These are phyloP conservation scores for Mesorhabditis belari DNA, from an alignment of 2,888 invertebrate genomes.

Conservation along the genomic window DNA sequence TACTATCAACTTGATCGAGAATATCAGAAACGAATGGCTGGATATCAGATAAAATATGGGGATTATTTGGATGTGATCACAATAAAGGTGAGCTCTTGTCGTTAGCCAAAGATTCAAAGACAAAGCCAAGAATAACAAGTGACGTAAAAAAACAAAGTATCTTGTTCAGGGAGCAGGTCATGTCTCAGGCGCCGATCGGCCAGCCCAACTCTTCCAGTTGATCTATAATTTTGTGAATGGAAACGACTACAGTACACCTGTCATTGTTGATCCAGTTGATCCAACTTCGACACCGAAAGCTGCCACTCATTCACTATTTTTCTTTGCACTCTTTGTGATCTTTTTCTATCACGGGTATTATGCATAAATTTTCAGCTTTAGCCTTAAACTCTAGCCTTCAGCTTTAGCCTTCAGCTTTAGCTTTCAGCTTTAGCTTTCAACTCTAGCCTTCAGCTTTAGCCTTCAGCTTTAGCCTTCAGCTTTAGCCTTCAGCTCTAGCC, in stretches of 20 bases:
- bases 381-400: too few species aligned
- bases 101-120: neutral
- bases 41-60: neutral
- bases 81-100: neutral
- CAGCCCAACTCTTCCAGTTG: conserved; percentile 45
- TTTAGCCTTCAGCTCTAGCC: too few species aligned
- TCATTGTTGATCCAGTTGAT: conserved; percentile 5
- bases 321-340: too few species aligned
- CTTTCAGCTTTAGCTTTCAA: too few species aligned
- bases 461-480: too few species aligned
- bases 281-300: too few species aligned
- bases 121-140: too few species aligned
- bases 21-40: neutral
- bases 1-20: neutral
- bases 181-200: conserved; percentile 31
- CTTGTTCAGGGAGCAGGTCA: conserved; percentile 30
- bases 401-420: too few species aligned
- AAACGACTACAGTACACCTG: neutral
- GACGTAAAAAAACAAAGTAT: neutral
- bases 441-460: too few species aligned
- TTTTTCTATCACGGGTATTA: too few species aligned
- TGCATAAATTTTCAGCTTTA: too few species aligned
- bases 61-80: neutral
- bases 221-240: conserved; percentile 36
- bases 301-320: too few species aligned